phyloP scores from a whole-genome alignment of 2,797 vertebrate genomes.

The Hemitrygon akajei region DNA sequence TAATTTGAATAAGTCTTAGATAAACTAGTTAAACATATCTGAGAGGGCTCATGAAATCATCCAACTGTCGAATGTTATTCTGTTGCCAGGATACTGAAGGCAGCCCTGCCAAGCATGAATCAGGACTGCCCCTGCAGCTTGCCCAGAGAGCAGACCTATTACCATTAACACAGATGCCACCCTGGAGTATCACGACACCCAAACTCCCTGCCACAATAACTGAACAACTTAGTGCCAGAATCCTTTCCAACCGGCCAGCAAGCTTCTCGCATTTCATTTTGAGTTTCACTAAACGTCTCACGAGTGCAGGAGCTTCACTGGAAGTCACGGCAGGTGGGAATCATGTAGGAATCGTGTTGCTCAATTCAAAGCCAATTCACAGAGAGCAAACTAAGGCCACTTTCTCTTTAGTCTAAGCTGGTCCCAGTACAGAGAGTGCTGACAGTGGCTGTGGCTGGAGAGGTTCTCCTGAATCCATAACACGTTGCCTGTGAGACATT shows the following conservation, averaged over 20 bases:
- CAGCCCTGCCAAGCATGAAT: neutral
- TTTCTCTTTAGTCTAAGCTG: neutral
- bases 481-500: no score
- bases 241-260: neutral
- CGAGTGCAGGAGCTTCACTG: neutral
- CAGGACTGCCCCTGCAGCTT: neutral
- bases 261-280: neutral
- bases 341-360: neutral
- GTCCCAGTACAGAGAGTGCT: no score
- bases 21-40: neutral
- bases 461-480: no score
- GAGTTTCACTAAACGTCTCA: neutral
- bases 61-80: neutral
- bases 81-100: neutral
- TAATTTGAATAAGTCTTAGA: neutral
- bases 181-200: neutral
- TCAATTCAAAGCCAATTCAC: neutral
- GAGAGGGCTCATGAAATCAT: neutral
- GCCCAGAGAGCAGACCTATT: neutral
- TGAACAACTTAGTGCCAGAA: neutral
- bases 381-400: neutral
- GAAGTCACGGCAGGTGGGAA: neutral
- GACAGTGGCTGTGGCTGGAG: no score
- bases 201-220: neutral
- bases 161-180: no score